A percentile compares a stretch with the other conserved stretches of the same genome.
These are phyloP conservation scores for Urocynchramus pylzowi DNA, from an alignment of 2,113 vertebrate species.

Conservation along the genomic window DNA sequence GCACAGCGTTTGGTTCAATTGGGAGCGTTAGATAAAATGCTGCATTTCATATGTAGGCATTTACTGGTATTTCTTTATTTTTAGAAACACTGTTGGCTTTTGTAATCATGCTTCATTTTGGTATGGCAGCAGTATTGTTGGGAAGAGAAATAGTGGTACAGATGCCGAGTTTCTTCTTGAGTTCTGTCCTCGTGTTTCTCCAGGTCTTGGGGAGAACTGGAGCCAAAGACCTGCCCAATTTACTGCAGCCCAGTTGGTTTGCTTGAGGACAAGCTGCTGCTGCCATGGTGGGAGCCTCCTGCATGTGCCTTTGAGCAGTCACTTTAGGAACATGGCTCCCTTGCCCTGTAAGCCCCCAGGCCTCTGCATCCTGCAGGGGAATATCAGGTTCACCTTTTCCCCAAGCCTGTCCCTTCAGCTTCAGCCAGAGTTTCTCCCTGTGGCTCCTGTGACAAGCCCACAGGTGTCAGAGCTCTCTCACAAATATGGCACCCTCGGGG, in stretches of 20 bases:
- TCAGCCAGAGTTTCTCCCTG: neutral
- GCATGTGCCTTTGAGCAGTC: neutral
- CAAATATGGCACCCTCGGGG: rapidly evolving
- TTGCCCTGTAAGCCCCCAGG: neutral
- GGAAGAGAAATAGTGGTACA: neutral
- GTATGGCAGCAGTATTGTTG: neutral
- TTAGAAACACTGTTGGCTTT: neutral
- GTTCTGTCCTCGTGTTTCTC: neutral
- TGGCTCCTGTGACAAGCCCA: neutral
- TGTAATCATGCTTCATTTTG: neutral
- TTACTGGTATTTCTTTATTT: constrained; percentile 24
- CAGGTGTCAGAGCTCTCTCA: neutral
- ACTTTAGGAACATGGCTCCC: neutral
- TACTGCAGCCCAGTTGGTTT: neutral
- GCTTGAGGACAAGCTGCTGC: neutral
- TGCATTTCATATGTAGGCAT: neutral
- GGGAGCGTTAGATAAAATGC: neutral
- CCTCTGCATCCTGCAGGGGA: neutral
- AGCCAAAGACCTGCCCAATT: neutral
- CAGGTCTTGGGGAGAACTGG: neutral
- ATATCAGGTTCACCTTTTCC: neutral
- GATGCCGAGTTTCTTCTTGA: neutral
- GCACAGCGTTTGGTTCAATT: neutral
- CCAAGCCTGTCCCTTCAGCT: neutral
- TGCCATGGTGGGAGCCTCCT: neutral